Evolutionary conservation across 2,797 vertebrate species (phyloP), one percentile per base, ranked within the genome.

Genomic region (Rhabdomys pumilio): DNA sequence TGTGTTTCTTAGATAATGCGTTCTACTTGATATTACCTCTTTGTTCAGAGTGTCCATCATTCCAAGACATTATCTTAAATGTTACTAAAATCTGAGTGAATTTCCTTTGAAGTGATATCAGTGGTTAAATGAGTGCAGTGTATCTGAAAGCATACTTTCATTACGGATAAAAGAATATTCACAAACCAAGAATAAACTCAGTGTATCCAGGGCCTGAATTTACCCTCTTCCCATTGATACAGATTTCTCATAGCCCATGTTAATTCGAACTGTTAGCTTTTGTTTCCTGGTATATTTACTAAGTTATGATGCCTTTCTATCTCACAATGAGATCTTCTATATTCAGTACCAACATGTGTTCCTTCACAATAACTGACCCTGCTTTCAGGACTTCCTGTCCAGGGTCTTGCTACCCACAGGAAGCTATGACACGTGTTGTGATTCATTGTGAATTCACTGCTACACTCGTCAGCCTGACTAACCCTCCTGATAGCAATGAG

Each of bases 41-140:
- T 87, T 77, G 34, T 88, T 95, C 77, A 93, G 82, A 44, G 50
- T 47, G 57, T 73, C 94, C 53, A 80, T 81, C 6, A 69, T 53
- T 67, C 86, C 81, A 91, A 34, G 94, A 59, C 55, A 38, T 29
- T 96, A 50, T 92, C 86, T 88, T 85, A 91, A 95, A 26, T 96
- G 61, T 90, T 88, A 65, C 1, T 91, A 55, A n/a, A 76, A 6
- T 55, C 80, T 72, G 20, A 59, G 8, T 76, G 2, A 11, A 41
- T 14, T 84, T 90, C 22, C 89, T 96, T 84, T 85, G 80, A 95
- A 97, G 29, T 31, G 24, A 72, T 91, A 59, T 15, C 67, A 31
- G 14, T 53, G 44, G 38, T 38, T 55, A 82, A 88, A 7, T 76
- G 53, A 53, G 10, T 59, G 4, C 22, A 55, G 24, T 79, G 10